Evolutionary conservation across 2,888 invertebrate species (phyloP).

Genomic region (Stenurella melanura): DNA sequence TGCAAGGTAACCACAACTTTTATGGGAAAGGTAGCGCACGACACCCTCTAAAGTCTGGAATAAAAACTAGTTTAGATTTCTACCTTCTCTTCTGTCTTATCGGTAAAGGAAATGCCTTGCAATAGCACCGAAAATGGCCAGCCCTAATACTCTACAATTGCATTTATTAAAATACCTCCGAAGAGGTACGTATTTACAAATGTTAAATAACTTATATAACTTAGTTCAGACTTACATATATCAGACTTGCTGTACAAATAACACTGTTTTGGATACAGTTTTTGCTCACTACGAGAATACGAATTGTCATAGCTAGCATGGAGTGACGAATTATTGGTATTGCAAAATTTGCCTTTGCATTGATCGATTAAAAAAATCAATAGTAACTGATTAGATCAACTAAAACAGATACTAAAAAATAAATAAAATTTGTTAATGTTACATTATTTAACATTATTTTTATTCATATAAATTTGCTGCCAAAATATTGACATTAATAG

Average conservation of each 20-base stretch:
- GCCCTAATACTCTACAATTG: constrained; percentile 45
- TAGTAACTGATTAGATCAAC: constrained; percentile 47
- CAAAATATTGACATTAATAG: constrained; percentile 67
- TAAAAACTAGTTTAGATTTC: not conserved
- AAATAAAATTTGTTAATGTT: constrained; percentile 65
- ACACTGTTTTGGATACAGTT: constrained; percentile 55
- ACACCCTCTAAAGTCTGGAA: not conserved
- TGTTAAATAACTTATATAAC: constrained; percentile 69
- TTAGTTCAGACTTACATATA: constrained; percentile 71
- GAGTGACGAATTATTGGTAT: constrained; percentile 50
- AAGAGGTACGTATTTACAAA: constrained; percentile 66
- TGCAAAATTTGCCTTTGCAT: constrained; percentile 54
- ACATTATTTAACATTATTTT: constrained; percentile 63
- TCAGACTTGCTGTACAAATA: constrained; percentile 71
- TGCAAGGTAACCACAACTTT: too few species aligned
- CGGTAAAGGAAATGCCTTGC: constrained; percentile 5
- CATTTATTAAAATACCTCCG: constrained; percentile 66
- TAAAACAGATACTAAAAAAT: constrained; percentile 57
- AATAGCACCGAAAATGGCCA: constrained; percentile 14
- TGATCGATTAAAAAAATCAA: constrained; percentile 45
- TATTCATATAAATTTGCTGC: constrained; percentile 60
- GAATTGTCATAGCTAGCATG: constrained; percentile 60
- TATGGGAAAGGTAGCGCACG: too few species aligned
- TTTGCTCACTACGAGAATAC: constrained; percentile 57
- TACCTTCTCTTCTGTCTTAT: not conserved